Evolutionary conservation across 2,113 vertebrate species (phyloP).

Genomic region (Accipiter virgatus): DNA sequence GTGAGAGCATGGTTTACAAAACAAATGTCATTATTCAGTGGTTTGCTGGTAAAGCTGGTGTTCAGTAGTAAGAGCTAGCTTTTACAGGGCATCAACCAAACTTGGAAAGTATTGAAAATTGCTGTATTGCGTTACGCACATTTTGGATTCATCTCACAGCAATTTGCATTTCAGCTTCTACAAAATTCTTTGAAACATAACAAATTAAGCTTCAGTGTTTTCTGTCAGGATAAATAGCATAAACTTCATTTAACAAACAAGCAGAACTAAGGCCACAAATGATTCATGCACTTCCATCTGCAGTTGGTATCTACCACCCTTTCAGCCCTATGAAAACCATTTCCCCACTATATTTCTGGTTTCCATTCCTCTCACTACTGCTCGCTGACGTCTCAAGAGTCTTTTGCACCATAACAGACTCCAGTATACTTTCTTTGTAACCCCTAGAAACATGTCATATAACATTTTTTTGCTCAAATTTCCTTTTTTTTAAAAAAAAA

Average conservation of each 20-base stretch:
- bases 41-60: neutral
- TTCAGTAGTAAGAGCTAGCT: neutral
- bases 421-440: neutral
- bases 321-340: neutral
- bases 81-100: neutral
- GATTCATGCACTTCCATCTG: conserved; percentile 1
- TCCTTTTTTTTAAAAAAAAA: neutral
- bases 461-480: neutral
- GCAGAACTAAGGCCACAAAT: conserved; percentile 32
- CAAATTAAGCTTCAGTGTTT: conserved; percentile 56
- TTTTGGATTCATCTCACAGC: conserved; percentile 38
- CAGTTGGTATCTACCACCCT: neutral
- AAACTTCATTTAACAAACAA: conserved; percentile 49
- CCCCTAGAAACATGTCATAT: neutral
- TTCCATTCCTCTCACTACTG: neutral
- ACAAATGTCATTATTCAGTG: neutral
- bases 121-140: conserved; percentile 16
- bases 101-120: conserved; percentile 39
- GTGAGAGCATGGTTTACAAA: neutral
- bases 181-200: conserved; percentile 57
- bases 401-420: neutral
- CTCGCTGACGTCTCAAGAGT: neutral
- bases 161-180: conserved; percentile 51
- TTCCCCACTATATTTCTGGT: neutral
- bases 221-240: conserved; percentile 42